Conservation (phyloP, 2,797 vertebrate genomes). For the Chiloscyllium punctatum region DNA sequence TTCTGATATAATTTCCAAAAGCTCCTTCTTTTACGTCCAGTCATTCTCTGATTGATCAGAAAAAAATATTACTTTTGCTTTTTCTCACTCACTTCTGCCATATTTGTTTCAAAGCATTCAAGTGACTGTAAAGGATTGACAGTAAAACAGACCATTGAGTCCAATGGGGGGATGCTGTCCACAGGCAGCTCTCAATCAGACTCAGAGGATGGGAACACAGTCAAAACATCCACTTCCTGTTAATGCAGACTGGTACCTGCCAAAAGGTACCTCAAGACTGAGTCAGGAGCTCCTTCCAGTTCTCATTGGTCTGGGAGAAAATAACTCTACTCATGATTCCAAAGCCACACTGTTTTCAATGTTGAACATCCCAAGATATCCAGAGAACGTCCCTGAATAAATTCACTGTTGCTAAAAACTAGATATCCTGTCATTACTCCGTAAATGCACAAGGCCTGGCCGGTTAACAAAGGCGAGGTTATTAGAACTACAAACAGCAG, state of each 20-base stretch:
- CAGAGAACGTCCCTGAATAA: not conserved
- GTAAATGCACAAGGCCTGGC: not conserved
- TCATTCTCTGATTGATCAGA: too few species aligned
- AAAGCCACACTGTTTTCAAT: not conserved
- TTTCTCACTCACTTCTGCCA: not conserved
- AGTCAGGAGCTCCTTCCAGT: too few species aligned
- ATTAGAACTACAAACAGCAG: not conserved
- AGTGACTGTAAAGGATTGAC: not conserved
- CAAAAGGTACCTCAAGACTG: not conserved
- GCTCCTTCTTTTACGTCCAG: not conserved
- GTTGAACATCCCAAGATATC: not conserved
- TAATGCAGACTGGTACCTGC: not conserved
- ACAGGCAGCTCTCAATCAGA: not conserved
- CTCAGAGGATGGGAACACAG: not conserved
- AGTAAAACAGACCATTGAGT: not conserved
- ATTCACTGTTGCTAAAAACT: too few species aligned
- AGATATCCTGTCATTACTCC: not conserved
- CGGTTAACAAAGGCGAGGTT: not conserved
- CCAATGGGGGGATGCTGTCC: not conserved
- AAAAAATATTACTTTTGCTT: not conserved
- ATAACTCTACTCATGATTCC: not conserved
- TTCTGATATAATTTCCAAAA: not conserved
- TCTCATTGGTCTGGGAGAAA: not conserved
- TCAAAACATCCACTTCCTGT: not conserved
- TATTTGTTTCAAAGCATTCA: not conserved